phyloP scores from a whole-genome alignment of 2,113 vertebrate genomes.

The Stegostoma tigrinum region DNA sequence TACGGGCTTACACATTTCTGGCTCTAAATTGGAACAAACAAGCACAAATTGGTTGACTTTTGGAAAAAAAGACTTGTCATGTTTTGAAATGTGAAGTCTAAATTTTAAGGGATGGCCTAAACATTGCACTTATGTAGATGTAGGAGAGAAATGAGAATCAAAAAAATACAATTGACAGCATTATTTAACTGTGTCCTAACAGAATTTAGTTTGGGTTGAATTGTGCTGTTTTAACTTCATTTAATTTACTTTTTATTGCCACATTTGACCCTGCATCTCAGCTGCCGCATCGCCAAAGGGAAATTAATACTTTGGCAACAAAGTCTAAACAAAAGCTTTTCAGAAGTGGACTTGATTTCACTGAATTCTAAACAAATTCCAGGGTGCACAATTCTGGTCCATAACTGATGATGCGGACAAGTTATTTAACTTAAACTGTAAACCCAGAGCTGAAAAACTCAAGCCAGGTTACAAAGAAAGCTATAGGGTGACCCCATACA shows the following conservation, averaged over 20 bases:
- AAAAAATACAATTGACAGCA: too few species aligned
- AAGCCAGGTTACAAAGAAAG: background rate
- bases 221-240: background rate
- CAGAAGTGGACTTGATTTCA: background rate
- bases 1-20: background rate
- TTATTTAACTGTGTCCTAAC: background rate
- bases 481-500: too few species aligned
- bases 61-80: background rate
- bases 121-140: background rate
- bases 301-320: background rate
- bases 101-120: background rate
- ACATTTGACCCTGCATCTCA: background rate
- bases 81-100: background rate
- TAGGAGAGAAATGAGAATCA: background rate
- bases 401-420: background rate
- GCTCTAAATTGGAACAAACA: background rate
- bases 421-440: background rate
- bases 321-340: background rate
- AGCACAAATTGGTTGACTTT: background rate
- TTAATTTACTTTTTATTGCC: background rate
- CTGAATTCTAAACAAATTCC: background rate
- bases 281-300: background rate
- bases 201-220: background rate
- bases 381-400: background rate
- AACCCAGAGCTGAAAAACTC: background rate